Base-by-base conservation (phyloP, 2,888 invertebrate genomes). In the Drosophila maculinotata region DNA sequence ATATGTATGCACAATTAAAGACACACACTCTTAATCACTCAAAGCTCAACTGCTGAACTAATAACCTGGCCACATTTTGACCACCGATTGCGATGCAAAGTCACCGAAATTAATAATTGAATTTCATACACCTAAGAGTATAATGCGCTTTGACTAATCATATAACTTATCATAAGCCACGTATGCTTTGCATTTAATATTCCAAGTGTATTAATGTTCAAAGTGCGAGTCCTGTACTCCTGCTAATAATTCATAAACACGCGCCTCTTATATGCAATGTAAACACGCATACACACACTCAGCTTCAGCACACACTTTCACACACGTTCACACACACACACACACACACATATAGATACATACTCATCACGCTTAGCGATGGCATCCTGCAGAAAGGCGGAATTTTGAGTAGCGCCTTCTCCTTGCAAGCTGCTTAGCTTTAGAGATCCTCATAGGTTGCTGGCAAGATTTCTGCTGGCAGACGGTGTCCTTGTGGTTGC, bases 221-320 rank as follows among this genome's bases (percentile, higher is more conserved):
- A 15, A 28, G 33, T 30, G 25, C 17, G 45, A 26, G 36, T 39
- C 30, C 44, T 60, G 30, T 39, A 39, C 20, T 3, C 12, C 35
- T 54, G 51, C 58, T 71, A 62, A 74, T 74, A 69, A 71, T 75
- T 68, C 71, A 76, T 71, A 66, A 57, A 63, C 71, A 76, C 65
- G 71, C 65, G 51, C 57, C 60, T 38, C 25, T 49, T 58, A 44
- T 36, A 33, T 23, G 17, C 56, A 52, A 30, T 45, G 57, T 56
- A 56, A 60, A 45, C 60, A 66, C 49, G 52, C 48, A 49, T 42
- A 52, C 38, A 57, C 44, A 41, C 53, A 59, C 45, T 44, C 45
- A 47, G 51, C 47, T 35, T 62, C 26, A 35, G 30, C 56, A 57
- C 44, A 56, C 62, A 48, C 31, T 17, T 20, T 4, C 20, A 3